A percentile compares a stretch with the other conserved stretches of the same genome.
Conservation (phyloP, 1,140 invertebrate species). For the Plutomurus gul region DNA sequence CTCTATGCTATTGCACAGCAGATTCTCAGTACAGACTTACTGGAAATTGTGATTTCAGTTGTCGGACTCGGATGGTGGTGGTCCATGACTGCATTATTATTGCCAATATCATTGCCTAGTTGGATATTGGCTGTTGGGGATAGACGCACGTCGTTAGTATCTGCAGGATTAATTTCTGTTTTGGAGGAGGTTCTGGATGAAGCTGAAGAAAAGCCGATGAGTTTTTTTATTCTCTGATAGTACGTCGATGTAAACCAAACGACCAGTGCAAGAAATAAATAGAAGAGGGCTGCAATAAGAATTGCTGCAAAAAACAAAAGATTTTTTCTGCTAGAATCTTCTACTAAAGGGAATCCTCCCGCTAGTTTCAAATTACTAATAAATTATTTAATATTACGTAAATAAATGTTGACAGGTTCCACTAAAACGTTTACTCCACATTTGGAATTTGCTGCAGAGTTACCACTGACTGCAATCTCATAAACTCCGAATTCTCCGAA, state of each 20-base stretch:
- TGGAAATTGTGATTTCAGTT: conserved; percentile 10
- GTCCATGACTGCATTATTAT: too few relatives aligned
- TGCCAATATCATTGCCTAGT: neutral
- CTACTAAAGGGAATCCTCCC: too few relatives aligned
- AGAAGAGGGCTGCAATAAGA: conserved; percentile 40
- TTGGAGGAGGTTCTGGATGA: neutral
- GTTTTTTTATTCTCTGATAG: neutral
- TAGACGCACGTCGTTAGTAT: neutral
- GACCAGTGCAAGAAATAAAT: conserved; percentile 19
- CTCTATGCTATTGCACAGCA: too few relatives aligned
- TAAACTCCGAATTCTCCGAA: conserved; percentile 46
- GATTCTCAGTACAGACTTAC: neutral
- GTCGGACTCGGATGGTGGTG: neutral
- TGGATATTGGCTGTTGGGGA: neutral
- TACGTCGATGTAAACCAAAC: neutral
- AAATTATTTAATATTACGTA: conserved; percentile 33
- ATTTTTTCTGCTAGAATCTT: too few relatives aligned
- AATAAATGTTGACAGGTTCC: conserved; percentile 46
- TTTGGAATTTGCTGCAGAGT: neutral
- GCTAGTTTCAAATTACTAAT: neutral
- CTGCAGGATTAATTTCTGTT: conserved; percentile 1
- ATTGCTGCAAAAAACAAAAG: conserved; percentile 36
- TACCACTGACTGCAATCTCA: neutral
- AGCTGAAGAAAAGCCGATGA: neutral
- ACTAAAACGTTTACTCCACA: conserved; percentile 6